A percentile compares a stretch with the other conserved stretches of the same genome.
phyloP scores from a whole-genome alignment of 1,140 invertebrate genomes.

The Gerris buenoi region DNA sequence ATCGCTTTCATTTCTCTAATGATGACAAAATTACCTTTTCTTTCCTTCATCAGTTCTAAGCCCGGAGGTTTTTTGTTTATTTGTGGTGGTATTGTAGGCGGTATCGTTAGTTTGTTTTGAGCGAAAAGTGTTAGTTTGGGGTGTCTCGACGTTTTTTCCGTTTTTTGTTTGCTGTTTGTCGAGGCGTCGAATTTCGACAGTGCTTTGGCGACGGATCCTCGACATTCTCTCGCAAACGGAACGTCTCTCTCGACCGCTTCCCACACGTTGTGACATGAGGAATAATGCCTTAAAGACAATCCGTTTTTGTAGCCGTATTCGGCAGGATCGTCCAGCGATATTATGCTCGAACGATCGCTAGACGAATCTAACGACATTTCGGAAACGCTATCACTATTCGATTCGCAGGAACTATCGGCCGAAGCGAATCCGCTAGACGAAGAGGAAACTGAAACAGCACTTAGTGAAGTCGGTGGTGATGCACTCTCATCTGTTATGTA shows the following conservation, averaged over 20 bases:
- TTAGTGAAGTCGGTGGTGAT: conserved; percentile 10
- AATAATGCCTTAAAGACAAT: conserved; percentile 17
- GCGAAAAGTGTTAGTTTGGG: conserved; percentile 19
- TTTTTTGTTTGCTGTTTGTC: conserved; percentile 20
- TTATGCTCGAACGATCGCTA: conserved; percentile 38
- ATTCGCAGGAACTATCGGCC: conserved; percentile 31
- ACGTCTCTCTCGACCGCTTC: conserved; percentile 21
- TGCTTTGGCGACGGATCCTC: conserved; percentile 34
- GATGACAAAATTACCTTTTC: conserved; percentile 34
- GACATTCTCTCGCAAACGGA: conserved; percentile 35
- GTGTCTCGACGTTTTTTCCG: conserved; percentile 27
- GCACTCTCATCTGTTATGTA: conserved; percentile 33
- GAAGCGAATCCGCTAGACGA: conserved; percentile 18
- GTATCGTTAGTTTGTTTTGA: conserved; percentile 2
- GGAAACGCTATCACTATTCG: conserved; percentile 37
- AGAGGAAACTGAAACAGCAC: conserved; percentile 14
- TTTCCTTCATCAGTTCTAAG: conserved; percentile 21
- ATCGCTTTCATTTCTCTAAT: conserved; percentile 36
- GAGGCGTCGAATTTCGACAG: conserved; percentile 30
- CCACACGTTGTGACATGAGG: conserved; percentile 25
- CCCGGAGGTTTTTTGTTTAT: conserved; percentile 16
- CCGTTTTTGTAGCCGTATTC: conserved; percentile 30
- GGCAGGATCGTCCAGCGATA: conserved; percentile 37
- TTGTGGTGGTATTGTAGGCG: conserved; percentile 9
- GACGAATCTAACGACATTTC: conserved; percentile 41